Base-by-base conservation (phyloP, 2,113 vertebrate genomes). In the Prochilodus magdalenae region DNA sequence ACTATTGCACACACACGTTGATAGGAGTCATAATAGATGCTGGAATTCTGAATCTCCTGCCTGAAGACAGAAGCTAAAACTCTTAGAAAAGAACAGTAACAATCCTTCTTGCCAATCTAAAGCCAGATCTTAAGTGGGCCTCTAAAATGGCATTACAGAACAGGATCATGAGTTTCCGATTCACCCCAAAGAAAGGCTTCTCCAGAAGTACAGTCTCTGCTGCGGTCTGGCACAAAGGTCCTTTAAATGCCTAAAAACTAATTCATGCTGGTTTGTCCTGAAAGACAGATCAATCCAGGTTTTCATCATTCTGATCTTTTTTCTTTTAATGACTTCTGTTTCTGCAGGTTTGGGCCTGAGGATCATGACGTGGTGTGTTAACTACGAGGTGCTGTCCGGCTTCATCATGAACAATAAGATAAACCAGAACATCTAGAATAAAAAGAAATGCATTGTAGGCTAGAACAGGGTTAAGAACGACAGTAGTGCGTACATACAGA, bases 271-370 rank as follows among this genome's bases (percentile, higher is more conserved):
- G 30, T 57, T 13, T 63, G 73, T 47, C 13, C 40, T 11, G 5
- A 10, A n/a, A 59, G 18, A n/a, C 5, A 59, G 7, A 20, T 51
- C 13, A 51, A 51, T 51, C 16, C n/a, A 60, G 6, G 13, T 26
- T 12, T 26, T 22, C 22, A 4, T 22, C 53, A 55, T 55, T 60
- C 57, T 60, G 10, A 24, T 83, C 12, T 81, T 69, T 36, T 36
- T 36, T 36, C 36, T 36, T 36, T 36, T 36, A 7, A 36, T 44
- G 40, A 20, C n/a, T 69, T 22, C 5, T 60, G 59, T 65, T 22
- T 75, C 86, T 84, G 22, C 86, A 94, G 93, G 89, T 93, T 86
- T 94, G 93, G 93, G 93, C 93, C 83, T 94, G 70, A 88, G 27
- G 8, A 30, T 26, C n/a, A 20, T 40, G 27, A 66, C 67, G n/a